phyloP scores from a whole-genome alignment of 2,113 vertebrate genomes.

The Phalacrocorax pelagicus region DNA sequence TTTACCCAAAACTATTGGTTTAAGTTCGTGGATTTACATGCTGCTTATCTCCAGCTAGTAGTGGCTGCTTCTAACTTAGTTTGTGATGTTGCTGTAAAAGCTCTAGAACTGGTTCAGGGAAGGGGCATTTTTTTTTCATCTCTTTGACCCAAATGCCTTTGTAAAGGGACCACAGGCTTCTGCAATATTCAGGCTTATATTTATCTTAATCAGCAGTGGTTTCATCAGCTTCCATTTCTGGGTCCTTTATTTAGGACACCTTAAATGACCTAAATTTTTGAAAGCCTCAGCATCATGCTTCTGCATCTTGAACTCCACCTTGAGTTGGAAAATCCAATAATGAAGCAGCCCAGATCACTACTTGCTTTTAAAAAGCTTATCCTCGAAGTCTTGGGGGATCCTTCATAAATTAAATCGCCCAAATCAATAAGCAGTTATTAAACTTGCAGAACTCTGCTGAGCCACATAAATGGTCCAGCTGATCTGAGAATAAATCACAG shows the following conservation, averaged over 20 bases:
- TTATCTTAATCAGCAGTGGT: background rate
- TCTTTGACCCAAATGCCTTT: background rate
- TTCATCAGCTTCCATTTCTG: background rate
- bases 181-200: background rate
- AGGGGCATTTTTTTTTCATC: background rate
- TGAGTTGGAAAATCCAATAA: background rate
- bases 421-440: background rate
- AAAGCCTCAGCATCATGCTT: background rate
- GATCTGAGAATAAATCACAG: background rate
- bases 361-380: background rate
- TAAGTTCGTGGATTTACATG: background rate
- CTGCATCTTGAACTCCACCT: background rate
- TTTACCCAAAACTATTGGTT: background rate
- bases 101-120: background rate
- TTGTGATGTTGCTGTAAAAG: background rate
- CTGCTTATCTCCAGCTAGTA: background rate
- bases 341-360: background rate
- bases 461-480: background rate
- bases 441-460: background rate
- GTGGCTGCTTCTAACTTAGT: background rate
- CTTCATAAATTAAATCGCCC: background rate
- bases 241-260: background rate
- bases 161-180: background rate
- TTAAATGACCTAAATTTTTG: background rate
- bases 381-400: background rate